A percentile compares a stretch with the other conserved stretches of the same genome.
Evolutionary conservation across 2,113 vertebrate species (phyloP).

Genomic region (Nesoenas mayeri): DNA sequence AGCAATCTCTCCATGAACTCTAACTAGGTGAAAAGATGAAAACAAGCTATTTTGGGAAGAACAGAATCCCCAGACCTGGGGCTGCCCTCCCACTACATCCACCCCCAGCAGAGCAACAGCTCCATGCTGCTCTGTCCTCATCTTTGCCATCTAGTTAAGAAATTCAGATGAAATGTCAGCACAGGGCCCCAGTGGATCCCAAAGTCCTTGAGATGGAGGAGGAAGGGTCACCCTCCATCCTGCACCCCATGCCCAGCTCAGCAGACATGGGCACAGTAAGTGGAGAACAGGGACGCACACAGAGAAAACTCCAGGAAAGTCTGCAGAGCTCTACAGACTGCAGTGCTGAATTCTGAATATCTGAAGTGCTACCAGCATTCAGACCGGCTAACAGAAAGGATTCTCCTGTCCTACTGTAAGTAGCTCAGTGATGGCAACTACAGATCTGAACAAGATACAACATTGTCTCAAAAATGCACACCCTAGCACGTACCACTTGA

Average conservation of each 20-base stretch:
- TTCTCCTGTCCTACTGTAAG: rapidly evolving
- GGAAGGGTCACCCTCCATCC: not conserved
- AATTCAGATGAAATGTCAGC: not conserved
- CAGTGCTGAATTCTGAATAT: not conserved
- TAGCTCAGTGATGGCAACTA: not conserved
- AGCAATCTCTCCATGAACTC: not conserved
- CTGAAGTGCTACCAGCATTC: not conserved
- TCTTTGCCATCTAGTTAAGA: not conserved
- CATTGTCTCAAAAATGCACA: not conserved
- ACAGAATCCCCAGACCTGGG: not conserved
- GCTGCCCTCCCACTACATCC: not conserved
- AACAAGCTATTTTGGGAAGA: not conserved
- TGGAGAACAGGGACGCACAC: not conserved
- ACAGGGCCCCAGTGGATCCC: not conserved
- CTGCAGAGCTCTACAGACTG: not conserved
- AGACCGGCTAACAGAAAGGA: not conserved
- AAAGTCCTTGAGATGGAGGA: not conserved
- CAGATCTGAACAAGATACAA: not conserved
- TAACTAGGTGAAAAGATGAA: not conserved
- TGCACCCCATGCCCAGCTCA: rapidly evolving
- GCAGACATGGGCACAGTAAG: no score
- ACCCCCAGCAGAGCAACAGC: not conserved
- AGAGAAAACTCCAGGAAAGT: not conserved
- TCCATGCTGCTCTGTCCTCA: not conserved
- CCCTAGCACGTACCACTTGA: not conserved